phyloP scores from a whole-genome alignment of 2,113 vertebrate genomes.

The Bubo blakistoni region DNA sequence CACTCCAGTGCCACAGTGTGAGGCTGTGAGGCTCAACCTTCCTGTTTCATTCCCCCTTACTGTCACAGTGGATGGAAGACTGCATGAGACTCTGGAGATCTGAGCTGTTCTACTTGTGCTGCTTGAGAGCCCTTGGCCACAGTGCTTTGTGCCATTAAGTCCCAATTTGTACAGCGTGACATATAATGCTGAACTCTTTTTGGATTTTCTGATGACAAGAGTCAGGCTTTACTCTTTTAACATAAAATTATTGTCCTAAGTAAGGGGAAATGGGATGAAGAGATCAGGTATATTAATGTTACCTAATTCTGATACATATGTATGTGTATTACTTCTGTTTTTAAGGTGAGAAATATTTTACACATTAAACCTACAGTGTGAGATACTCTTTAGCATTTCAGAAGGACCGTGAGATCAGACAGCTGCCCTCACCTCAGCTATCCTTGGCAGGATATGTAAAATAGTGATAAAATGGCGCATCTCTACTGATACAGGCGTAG shows the following conservation, averaged over 20 bases:
- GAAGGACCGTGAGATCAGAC: not conserved
- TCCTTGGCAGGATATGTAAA: not conserved
- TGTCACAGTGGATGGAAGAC: too few relatives aligned
- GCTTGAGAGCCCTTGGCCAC: not conserved
- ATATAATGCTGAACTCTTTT: not conserved
- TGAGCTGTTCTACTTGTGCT: accelerated
- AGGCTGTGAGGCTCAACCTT: not conserved
- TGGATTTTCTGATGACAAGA: not conserved
- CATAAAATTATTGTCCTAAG: not conserved
- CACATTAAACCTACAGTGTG: not conserved
- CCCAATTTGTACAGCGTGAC: not conserved
- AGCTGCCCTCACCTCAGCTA: not conserved
- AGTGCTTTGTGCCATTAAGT: accelerated
- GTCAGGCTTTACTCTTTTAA: not conserved
- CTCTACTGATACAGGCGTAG: not conserved
- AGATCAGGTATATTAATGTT: not conserved
- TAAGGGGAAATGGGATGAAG: not conserved
- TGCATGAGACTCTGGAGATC: not conserved
- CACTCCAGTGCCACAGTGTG: accelerated
- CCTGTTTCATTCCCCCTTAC: accelerated
- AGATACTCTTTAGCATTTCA: not conserved
- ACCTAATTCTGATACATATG: not conserved
- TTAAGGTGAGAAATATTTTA: not conserved
- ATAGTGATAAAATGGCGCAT: not conserved
- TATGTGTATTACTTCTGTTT: not conserved